Evolutionary conservation across 2,797 vertebrate genomes (phyloP).

Genomic region (Neosalanx taihuensis): DNA sequence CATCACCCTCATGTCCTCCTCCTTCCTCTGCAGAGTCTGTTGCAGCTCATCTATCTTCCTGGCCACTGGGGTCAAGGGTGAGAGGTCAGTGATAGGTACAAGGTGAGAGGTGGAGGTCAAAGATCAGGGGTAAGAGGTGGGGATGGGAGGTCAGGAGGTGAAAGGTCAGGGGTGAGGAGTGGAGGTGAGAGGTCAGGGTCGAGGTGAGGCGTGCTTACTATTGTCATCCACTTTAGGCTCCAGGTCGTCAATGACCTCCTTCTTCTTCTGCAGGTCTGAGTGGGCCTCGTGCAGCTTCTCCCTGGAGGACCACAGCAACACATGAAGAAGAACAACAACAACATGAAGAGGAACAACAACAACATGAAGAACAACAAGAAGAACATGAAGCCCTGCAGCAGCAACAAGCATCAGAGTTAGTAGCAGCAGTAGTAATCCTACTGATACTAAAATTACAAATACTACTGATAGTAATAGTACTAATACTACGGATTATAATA

Average conservation of each 20-base stretch:
- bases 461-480: slow-evolving; percentile 57
- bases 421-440: too few relatives aligned
- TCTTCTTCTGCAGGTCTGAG: slow-evolving; percentile 86
- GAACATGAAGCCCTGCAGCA: too few relatives aligned
- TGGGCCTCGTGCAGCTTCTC: slow-evolving; percentile 87
- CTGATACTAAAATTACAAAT: not conserved
- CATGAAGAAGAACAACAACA: not conserved
- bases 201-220: slow-evolving; percentile 63
- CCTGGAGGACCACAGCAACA: slow-evolving; percentile 56
- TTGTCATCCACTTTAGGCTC: slow-evolving; percentile 78
- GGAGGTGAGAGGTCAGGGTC: not conserved
- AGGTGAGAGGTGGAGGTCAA: not conserved
- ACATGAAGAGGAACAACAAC: too few relatives aligned
- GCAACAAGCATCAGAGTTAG: not conserved
- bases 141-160: too few relatives aligned
- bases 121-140: not conserved
- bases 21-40: slow-evolving; percentile 82
- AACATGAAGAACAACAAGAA: too few relatives aligned
- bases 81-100: not conserved
- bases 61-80: slow-evolving; percentile 66
- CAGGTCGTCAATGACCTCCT: slow-evolving; percentile 84
- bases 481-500: not conserved
- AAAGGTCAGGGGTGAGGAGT: not conserved
- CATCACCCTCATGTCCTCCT: slow-evolving; percentile 87
- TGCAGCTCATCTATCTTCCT: slow-evolving; percentile 86